phyloP scores from a whole-genome alignment of 2,888 invertebrate species.

The Nemotelus pantherinus region DNA sequence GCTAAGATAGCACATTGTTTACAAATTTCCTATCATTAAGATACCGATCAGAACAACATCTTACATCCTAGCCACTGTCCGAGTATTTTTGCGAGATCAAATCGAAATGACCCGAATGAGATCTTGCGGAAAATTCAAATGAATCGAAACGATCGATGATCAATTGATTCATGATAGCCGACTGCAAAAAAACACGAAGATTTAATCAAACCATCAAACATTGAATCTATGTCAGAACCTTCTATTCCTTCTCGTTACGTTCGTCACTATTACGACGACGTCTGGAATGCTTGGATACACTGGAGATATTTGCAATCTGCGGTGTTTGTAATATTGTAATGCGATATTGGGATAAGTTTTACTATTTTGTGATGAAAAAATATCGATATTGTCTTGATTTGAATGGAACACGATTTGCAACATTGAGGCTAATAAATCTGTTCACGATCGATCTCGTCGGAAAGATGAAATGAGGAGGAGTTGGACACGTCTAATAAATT shows the following conservation, averaged over 20 bases:
- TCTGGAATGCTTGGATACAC: too few relatives aligned
- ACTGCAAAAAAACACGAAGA: background rate
- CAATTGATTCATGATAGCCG: background rate
- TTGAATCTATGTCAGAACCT: conserved; percentile 34
- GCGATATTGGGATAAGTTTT: background rate
- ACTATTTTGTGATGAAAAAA: background rate
- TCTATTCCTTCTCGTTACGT: background rate
- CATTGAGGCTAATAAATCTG: conserved; percentile 32
- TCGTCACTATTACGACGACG: too few relatives aligned
- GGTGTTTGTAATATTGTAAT: too few relatives aligned
- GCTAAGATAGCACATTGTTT: too few relatives aligned
- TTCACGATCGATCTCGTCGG: conserved; percentile 24
- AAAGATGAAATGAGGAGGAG: conserved; percentile 42
- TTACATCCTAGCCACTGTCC: too few relatives aligned
- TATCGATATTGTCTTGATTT: conserved; percentile 1
- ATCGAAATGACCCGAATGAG: background rate
- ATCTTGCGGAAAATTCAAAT: conserved; percentile 34
- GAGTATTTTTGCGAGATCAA: background rate
- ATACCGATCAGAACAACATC: too few relatives aligned
- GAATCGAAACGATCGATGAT: conserved; percentile 30
- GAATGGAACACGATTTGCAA: conserved; percentile 38
- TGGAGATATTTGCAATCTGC: too few relatives aligned
- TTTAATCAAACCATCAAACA: conserved; percentile 8
- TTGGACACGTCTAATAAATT: conserved; percentile 39
- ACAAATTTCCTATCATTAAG: too few relatives aligned